Base-by-base conservation (phyloP, 2,113 vertebrate genomes). In the Perca fluviatilis region DNA sequence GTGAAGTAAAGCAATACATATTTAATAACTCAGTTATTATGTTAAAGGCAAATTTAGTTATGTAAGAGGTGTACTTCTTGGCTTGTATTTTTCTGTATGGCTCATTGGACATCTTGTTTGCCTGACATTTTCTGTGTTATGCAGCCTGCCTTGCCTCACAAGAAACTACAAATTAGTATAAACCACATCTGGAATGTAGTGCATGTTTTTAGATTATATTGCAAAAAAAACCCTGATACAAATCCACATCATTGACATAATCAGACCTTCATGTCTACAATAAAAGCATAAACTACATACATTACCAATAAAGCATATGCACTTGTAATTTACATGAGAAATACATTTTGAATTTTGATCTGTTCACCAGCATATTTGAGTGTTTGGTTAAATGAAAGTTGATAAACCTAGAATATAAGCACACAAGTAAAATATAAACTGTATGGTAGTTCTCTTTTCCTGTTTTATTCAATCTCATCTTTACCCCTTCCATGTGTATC, bases 1-100 rank as follows among this genome's bases (percentile, higher is more conserved):
- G 10, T 57, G 56, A 74, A 65, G 46, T 69, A 49, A 58, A 79
- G 57, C 54, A 19, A 86, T 90, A 77, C 62, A 83, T 84, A 74
- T 83, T 75, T 54, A 25, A 86, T 87, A 58, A 74, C 62, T 80
- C 33, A 25, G 43, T 57, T 43, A 56, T 77, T 60, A 47, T 63
- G 43, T 51, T 21, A 10, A 27, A 53, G 16, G 21, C 58, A 56
- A 70, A 47, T 74, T 6, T 15, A 14, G 78, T 86, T 84, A 79
- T 66, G 54, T 72, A 88, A 89, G 50, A 5, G 56, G 6, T 47
- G 43, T 1, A 15, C n/a, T 47, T 57, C 4, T 27, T 71, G 61
- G 53, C 66, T 16, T 9, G 61, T 80, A 23, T 25, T 68, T 73
- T 81, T 69, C 8, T 79, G 60, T 49, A 0, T 33, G 16, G 27